Evolutionary conservation across 2,888 invertebrate genomes (phyloP), one percentile per base, ranked within the genome.

Genomic region (Eupeodes luniger): DNA sequence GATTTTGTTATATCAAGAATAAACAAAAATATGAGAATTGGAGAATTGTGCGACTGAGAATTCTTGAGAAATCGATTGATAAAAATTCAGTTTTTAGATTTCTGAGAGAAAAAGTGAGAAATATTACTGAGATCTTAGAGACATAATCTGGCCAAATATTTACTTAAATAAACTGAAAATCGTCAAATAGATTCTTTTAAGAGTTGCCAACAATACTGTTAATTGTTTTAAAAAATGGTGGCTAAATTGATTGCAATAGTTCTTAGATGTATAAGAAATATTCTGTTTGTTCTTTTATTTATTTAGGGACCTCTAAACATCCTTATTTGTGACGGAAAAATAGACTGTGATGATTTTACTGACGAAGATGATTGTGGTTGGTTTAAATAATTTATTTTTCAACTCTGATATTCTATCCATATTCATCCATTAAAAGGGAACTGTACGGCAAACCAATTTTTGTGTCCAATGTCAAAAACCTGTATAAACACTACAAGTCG

Each of bases 361-460:
- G 98, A 98, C 92, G 98, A 98, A 94, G 91, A 94, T 47, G 94
- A 95, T 91, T 97, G 97, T 92, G 94, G 96, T 97, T 94, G 94
- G 94, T 90, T 9, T 36, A 34, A 59, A 9, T 5, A n/a, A 36
- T 36, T 9, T 14, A 27, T 9, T 19, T n/a, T 16, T 16, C 4
- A 16, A 40, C 2, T n/a, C 5, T n/a, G 1, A n/a, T 16, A 10
- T n/a, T 64, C 5, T 7, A 59, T 34, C 1, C 27, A 11, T 10
- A 10, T 14, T n/a, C n/a, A 9, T 40, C 6, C 49, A 0, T 40
- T 5, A 27, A 61, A 88, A 96, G 96, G 93, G 89, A 94, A 93
- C 44, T 97, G 97, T 90, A 92, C 93, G 0, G 92, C 93, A 19
- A 92, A 94, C 47, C 94, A 96, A 90, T 97, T 95, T 91, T 93